Base-by-base conservation (phyloP, 2,797 vertebrate genomes). In the Gymnodraco acuticeps region DNA sequence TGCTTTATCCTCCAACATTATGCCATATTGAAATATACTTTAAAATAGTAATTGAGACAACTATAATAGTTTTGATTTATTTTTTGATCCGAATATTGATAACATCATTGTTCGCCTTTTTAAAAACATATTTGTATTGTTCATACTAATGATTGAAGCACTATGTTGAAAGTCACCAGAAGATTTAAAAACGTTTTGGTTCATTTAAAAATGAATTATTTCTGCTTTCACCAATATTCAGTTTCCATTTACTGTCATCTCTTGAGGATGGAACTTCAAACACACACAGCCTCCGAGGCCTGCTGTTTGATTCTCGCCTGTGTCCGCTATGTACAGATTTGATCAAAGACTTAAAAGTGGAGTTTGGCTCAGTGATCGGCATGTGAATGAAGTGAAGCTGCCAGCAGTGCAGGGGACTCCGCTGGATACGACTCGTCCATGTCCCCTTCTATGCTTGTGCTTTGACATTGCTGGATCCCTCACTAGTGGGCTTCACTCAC, bases 311-410 rank as follows among this genome's bases (percentile, higher is more conserved):
- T 53, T 46, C 47, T 0, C 5, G 33, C 7, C 33, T 2, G n/a
- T 14, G 42, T 80, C 67, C 17, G 6, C 55, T 12, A 55, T 14
- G 51, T 15, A 58, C 55, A 23, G 42, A 75, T 70, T 45, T 64
- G 55, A 88, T 84, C 61, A 71, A 73, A 67, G 60, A 70, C 73
- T 67, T 64, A 9, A 75, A 70, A 69, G 66, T 6, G 17, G 46
- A 13, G 33, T 63, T 59, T 14, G 67, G 55, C 15, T 1, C 46
- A 0, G 56, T 17, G 73, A 52, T 61, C 41, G 6, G 51, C 61
- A 50, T 70, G 48, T 19, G 52, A 72, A 75, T 70, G 66, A 72
- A 20, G 70, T 0, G 23, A 46, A 38, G 33, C 33, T 38, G 45
- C 50, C 47, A 38, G 53, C 31, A 3, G 42, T 31, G 64, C 15